Conservation (phyloP, 2,888 invertebrate species). For the Rhaphigaster nebulosa region DNA sequence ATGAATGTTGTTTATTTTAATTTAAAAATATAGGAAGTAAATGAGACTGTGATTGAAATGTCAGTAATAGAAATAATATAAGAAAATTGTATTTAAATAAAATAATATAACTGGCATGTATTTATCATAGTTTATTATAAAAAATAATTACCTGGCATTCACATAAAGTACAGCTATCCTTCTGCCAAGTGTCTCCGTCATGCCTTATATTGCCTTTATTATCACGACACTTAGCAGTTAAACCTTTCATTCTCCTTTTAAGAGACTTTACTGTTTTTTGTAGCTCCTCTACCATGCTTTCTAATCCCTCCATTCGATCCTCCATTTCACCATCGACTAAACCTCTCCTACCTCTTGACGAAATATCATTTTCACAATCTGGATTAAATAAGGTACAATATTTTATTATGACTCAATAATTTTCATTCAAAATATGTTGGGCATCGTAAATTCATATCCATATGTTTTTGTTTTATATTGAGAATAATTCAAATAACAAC, state of each 20-base stretch:
- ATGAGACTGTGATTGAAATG: neutral
- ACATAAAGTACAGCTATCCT: slow-evolving; percentile 71
- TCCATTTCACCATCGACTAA: slow-evolving; percentile 69
- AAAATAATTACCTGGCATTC: slow-evolving; percentile 68
- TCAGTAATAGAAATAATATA: neutral
- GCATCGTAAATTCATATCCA: neutral
- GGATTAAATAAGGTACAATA: neutral
- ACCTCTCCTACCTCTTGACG: slow-evolving; percentile 66
- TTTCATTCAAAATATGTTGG: neutral
- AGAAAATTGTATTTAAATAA: neutral
- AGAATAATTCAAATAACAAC: no score
- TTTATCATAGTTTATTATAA: neutral
- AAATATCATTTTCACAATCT: slow-evolving; percentile 57
- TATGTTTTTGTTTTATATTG: no score
- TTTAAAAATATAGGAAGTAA: neutral
- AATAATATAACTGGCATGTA: neutral
- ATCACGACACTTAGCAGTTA: slow-evolving; percentile 68
- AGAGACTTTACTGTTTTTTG: slow-evolving; percentile 72
- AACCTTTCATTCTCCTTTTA: slow-evolving; percentile 70
- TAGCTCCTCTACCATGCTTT: slow-evolving; percentile 72
- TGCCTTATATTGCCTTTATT: slow-evolving; percentile 69
- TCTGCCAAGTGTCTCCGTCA: slow-evolving; percentile 71
- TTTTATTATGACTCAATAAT: neutral
- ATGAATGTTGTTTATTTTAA: neutral
- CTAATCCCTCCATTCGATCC: slow-evolving; percentile 72